These are phyloP conservation scores for Drosophila insularis DNA, from an alignment of 1,140 invertebrate species.

Conservation along the genomic window DNA sequence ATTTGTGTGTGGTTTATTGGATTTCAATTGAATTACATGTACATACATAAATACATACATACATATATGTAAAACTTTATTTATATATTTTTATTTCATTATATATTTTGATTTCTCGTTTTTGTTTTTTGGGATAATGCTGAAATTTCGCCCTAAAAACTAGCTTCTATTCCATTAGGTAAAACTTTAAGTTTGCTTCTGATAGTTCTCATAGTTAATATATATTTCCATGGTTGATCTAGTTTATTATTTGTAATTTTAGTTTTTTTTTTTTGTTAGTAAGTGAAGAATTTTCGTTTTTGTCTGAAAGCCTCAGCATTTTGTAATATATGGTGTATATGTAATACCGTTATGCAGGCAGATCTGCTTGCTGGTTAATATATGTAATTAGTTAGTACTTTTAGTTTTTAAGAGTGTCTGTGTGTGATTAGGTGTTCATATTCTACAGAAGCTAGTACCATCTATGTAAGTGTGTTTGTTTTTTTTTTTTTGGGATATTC, in stretches of 20 bases:
- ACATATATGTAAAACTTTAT: slow-evolving; percentile 38
- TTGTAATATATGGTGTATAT: background rate
- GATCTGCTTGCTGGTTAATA: slow-evolving; percentile 15
- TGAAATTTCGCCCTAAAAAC: slow-evolving; percentile 45
- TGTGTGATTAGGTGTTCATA: background rate
- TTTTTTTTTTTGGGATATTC: background rate
- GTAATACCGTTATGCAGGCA: slow-evolving; percentile 20
- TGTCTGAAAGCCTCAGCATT: background rate
- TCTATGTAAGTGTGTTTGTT: slow-evolving; percentile 9
- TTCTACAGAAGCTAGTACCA: slow-evolving; percentile 25
- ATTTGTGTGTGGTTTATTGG: slow-evolving; percentile 57
- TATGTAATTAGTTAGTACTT: slow-evolving; percentile 16
- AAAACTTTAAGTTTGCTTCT: slow-evolving; percentile 34
- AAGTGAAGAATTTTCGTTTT: slow-evolving; percentile 31
- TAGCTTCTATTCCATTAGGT: slow-evolving; percentile 47
- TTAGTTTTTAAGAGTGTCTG: background rate
- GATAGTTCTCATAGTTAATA: slow-evolving; percentile 43
- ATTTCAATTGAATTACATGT: slow-evolving; percentile 49
- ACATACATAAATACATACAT: slow-evolving; percentile 67
- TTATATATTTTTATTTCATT: slow-evolving; percentile 36
- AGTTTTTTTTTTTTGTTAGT: slow-evolving; percentile 9
- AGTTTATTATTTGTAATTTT: background rate
- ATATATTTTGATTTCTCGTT: background rate
- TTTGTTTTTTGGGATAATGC: slow-evolving; percentile 35
- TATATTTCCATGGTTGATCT: slow-evolving; percentile 25